phyloP scores from a whole-genome alignment of 2,113 vertebrate genomes.

The cattle (Bos taurus) region DNA sequence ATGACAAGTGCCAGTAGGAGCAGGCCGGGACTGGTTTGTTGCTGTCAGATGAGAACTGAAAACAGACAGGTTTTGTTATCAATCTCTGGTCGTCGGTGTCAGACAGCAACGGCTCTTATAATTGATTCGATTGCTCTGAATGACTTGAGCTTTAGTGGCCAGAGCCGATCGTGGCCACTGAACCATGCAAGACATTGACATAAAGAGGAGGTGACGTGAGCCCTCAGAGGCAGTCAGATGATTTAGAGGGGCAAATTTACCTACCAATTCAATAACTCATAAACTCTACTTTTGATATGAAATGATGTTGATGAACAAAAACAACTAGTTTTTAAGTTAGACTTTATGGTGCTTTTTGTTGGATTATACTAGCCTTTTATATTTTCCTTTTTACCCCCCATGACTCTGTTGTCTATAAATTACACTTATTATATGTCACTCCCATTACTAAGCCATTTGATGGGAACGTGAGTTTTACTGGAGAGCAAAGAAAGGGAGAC shows the following conservation, averaged over 20 bases:
- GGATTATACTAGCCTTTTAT: not conserved
- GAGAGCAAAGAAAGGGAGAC: not conserved
- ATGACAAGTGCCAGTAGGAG: conserved; percentile 90
- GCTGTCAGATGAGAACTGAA: conserved; percentile 89
- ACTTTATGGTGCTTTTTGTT: not conserved
- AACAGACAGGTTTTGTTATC: conserved; percentile 92
- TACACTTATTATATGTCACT: not conserved
- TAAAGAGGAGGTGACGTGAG: conserved; percentile 83
- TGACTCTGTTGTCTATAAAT: not conserved
- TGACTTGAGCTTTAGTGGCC: conserved; percentile 77
- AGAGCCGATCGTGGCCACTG: conserved; percentile 70
- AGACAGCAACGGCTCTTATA: conserved; percentile 78
- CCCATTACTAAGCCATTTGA: not conserved
- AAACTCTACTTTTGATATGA: conserved; percentile 29
- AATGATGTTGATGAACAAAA: conserved; percentile 17
- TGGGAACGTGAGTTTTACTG: not conserved
- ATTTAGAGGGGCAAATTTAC: conserved; percentile 67
- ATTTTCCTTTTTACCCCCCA: not conserved
- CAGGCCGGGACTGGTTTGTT: conserved; percentile 85
- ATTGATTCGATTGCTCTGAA: conserved; percentile 82
- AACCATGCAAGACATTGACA: conserved; percentile 80
- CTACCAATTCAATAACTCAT: conserved; percentile 50
- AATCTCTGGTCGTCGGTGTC: conserved; percentile 85
- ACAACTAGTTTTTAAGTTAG: not conserved
- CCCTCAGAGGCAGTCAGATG: conserved; percentile 76